A percentile compares a stretch with the other conserved stretches of the same genome.
These are phyloP conservation scores for Papilio gigon DNA, from an alignment of 2,888 invertebrate genomes.

Conservation along the genomic window DNA sequence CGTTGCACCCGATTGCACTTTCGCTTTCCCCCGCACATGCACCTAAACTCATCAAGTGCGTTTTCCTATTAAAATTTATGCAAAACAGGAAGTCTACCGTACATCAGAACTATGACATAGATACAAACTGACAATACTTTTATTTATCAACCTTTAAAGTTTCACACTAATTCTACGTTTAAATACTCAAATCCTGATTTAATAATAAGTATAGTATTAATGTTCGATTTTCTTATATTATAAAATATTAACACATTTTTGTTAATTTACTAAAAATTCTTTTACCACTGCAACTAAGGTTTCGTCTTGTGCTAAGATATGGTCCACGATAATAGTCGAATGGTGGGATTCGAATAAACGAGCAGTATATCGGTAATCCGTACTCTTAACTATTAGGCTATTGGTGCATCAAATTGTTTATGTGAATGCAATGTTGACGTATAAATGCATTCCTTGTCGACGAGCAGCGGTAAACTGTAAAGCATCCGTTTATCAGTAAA, in stretches of 20 bases:
- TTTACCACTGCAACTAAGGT: no score
- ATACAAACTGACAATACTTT: background rate
- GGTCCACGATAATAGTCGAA: no score
- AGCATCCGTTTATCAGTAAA: slow-evolving; percentile 25
- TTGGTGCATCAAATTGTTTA: no score
- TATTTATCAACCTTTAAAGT: background rate
- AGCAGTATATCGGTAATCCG: no score
- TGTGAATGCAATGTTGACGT: background rate
- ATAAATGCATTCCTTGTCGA: background rate
- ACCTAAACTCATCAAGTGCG: slow-evolving; percentile 13
- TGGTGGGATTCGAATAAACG: no score
- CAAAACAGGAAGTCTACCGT: slow-evolving; percentile 7
- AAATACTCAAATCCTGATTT: background rate
- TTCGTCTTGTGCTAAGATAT: no score
- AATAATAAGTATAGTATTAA: no score
- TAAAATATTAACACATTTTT: no score
- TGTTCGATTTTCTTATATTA: no score
- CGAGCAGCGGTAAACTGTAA: slow-evolving; percentile 40
- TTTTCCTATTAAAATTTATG: slow-evolving; percentile 8
- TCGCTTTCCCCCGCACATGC: slow-evolving; percentile 66
- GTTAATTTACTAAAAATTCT: no score
- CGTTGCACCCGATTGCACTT: slow-evolving; percentile 67
- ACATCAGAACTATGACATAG: background rate
- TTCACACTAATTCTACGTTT: background rate
- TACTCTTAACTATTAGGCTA: no score